Evolutionary conservation across 2,888 invertebrate species (phyloP).

Genomic region (Eueremaeus valkanovi): DNA sequence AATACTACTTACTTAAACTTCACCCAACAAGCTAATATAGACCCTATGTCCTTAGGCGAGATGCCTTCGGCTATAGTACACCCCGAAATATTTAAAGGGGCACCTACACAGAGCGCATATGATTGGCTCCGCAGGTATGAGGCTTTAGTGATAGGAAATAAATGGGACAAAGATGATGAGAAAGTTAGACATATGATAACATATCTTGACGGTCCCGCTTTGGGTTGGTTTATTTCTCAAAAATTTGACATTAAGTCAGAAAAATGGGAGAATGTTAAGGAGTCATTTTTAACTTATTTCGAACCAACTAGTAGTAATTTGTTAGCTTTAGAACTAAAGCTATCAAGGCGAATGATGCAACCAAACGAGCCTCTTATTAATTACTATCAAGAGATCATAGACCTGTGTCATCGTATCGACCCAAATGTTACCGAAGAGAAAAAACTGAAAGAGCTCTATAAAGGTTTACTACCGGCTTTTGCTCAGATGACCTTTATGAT

Average conservation of each 20-base stretch:
- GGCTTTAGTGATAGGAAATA: background rate
- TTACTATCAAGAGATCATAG: background rate
- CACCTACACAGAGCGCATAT: background rate
- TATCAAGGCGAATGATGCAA: background rate
- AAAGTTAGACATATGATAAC: background rate
- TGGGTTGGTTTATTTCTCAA: background rate
- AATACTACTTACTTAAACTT: too few species aligned
- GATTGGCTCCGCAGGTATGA: background rate
- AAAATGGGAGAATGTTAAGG: background rate
- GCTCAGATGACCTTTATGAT: background rate
- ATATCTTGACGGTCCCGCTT: background rate
- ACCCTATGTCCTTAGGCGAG: background rate
- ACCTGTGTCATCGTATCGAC: background rate
- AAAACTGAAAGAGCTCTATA: background rate
- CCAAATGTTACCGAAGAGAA: background rate
- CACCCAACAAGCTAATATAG: background rate
- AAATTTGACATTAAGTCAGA: background rate
- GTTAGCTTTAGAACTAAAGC: background rate
- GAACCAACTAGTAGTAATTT: background rate
- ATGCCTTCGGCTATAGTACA: background rate
- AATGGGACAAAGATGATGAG: background rate
- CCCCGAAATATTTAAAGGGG: background rate
- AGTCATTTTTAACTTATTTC: background rate
- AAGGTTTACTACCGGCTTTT: background rate
- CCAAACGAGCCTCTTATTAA: background rate